Base-by-base conservation (phyloP, 2,888 invertebrate genomes). In the Punctoribates punctum region DNA sequence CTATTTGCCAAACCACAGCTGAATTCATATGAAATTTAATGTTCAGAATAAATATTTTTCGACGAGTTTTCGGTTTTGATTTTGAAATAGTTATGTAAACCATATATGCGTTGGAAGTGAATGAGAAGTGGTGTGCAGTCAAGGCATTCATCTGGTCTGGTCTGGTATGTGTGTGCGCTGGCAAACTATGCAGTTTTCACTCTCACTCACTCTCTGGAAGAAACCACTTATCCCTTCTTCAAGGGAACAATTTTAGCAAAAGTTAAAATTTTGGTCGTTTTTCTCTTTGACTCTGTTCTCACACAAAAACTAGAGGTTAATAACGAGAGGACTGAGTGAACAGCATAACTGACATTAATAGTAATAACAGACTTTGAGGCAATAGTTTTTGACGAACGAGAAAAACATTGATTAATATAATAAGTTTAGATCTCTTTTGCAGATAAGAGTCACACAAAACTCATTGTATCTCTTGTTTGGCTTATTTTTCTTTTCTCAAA, bases 181-280 rank as follows among this genome's bases (percentile, higher is more conserved):
- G 23, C 57, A n/a, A 20, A 29, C 34, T 65, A 20, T 65, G 23
- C 57, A 11, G 2, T 57, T 62, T 25, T 62, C 62, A 23, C 54
- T 54, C 54, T 13, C 11, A 25, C 25, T 6, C 25, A 25, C 57
- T 23, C 23, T 9, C 57, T 57, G 65, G 65, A 29, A 65, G 65
- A 65, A 38, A 65, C 65, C 65, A 65, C 65, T 65, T 65, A 65
- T 65, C 65, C 65, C 65, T 65, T 65, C 65, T 65, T 65, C 65
- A 65, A 65, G 65, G 65, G 65, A 38, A 65, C 65, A 65, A 65
- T 65, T 65, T 65, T 65, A 29, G 15, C 29, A 65, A 38, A 57
- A 57, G 57, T 57, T 34, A 34, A 34, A 34, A 34, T 3, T 34
- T 34, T 34, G 4, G 34, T 3, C 8, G 4, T 3, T 34, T 34